Percentiles rank a stretch among this genome's conserved stretches.
These are phyloP conservation scores for Pangasius krempfi DNA, from an alignment of 2,797 vertebrate species.

Conservation along the genomic window DNA sequence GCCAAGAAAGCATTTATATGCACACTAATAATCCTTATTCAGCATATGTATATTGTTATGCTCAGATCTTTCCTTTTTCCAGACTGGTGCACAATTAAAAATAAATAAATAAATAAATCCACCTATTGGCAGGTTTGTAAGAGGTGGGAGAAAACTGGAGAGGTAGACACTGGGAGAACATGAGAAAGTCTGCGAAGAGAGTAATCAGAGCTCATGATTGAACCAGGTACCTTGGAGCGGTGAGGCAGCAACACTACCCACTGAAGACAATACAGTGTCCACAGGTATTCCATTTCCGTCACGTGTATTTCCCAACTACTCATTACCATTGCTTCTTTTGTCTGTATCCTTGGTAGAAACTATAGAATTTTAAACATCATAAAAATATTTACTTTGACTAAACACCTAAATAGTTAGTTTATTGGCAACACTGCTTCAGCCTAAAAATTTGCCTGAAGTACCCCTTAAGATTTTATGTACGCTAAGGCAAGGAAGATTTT, in stretches of 20 bases:
- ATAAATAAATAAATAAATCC: neutral
- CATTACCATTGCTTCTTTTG: neutral
- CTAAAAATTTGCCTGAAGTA: neutral
- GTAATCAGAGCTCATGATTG: neutral
- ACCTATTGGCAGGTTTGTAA: neutral
- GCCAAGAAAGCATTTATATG: neutral
- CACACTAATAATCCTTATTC: neutral
- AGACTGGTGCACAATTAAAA: neutral
- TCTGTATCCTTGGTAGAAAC: neutral
- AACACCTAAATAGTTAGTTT: neutral
- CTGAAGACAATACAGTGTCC: neutral
- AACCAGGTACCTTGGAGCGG: neutral
- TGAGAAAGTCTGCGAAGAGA: neutral
- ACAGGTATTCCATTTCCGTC: neutral
- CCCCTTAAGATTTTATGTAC: neutral
- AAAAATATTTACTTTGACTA: neutral
- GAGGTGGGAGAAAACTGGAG: neutral
- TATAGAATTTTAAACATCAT: neutral
- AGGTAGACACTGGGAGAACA: neutral
- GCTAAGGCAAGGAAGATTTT: neutral
- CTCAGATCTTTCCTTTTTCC: neutral
- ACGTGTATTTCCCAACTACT: neutral
- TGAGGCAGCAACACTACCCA: neutral
- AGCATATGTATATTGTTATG: too few relatives aligned
- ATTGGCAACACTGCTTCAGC: neutral